phyloP scores from a whole-genome alignment of 2,888 invertebrate genomes.

The Cosmia pyralina region DNA sequence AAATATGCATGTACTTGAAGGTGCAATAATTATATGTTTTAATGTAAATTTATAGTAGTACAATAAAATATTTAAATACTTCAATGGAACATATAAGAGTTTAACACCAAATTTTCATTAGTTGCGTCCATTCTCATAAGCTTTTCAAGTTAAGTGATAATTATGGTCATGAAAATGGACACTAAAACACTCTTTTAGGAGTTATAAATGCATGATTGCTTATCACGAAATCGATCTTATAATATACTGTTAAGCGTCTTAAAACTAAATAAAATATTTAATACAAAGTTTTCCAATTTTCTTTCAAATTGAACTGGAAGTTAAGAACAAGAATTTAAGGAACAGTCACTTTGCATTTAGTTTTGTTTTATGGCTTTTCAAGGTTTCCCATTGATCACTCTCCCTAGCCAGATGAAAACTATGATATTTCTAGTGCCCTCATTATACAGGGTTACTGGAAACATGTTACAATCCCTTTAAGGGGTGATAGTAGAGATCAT shows the following conservation, averaged over 20 bases:
- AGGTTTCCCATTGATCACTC: neutral
- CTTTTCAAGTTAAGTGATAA: constrained; percentile 25
- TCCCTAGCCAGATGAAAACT: neutral
- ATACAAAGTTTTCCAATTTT: neutral
- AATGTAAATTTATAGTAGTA: constrained; percentile 31
- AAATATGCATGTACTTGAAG: constrained; percentile 26
- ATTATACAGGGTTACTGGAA: no score
- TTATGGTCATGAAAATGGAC: constrained; percentile 73
- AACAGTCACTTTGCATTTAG: neutral
- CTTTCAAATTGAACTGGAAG: neutral
- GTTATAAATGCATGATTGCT: constrained; percentile 66
- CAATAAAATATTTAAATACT: constrained; percentile 21
- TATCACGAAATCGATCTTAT: constrained; percentile 28
- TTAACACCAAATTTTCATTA: constrained; percentile 6
- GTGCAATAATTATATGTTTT: constrained; percentile 17
- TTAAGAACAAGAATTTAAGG: no score
- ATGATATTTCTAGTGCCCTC: neutral
- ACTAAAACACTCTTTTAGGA: constrained; percentile 42
- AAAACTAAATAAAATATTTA: constrained; percentile 19
- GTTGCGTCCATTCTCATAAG: constrained; percentile 73
- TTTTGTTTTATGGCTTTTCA: neutral
- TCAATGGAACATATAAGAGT: neutral
- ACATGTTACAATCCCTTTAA: no score
- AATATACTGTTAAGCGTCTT: constrained; percentile 6
- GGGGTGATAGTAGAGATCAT: no score